Evolutionary conservation across 2,113 vertebrate genomes (phyloP), one percentile per base, ranked within the genome.

Genomic region (Petrocephalus microphthalmus): DNA sequence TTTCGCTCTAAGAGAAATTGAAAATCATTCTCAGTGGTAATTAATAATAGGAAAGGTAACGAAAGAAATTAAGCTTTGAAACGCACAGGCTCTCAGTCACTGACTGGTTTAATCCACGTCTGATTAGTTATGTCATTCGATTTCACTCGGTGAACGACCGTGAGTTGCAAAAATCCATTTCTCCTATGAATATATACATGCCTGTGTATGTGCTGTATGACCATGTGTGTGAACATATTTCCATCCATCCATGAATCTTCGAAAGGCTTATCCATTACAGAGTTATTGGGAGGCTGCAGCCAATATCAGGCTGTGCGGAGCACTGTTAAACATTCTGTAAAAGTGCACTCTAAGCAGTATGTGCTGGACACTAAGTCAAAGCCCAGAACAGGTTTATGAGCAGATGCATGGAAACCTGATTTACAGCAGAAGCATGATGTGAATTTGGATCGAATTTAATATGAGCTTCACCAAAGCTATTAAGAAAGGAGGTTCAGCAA

Each of bases 1-100:
- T 83, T 96, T 95, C 60, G 98, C 98, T 93, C 98, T 99, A 91
- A 88, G 91, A 92, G 45, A 89, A 85, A 83, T 83, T 83, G 20
- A 42, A 49, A 49, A 7, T 78, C 33, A 42, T 19, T 78, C 7
- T 13, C 17, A 78, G 33, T 13, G 0, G 17, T 37, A 78, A 42
- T 78, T 78, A 78, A 37, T 42, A 78, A 78, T 42, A 42, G 37
- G 11, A 42, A 13, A 42, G 71, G 33, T 78, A 33, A 78, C 17
- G 33, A 19, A 74, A 0, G 8, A 74, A 37, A 19, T 37, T 17
- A 37, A 29, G 11, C 4, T 19, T 37, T 19, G 67, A 37, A 74
- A 74, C 3, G 11, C 33, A 37, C 13, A 37, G 25, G 19, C 33
- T 33, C 29, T 74, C 25, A 74, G 17, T 78, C 33, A 42, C 71